These are phyloP conservation scores for Hirtodrosophila confusa DNA, from an alignment of 2,888 invertebrate genomes.

Conservation along the genomic window DNA sequence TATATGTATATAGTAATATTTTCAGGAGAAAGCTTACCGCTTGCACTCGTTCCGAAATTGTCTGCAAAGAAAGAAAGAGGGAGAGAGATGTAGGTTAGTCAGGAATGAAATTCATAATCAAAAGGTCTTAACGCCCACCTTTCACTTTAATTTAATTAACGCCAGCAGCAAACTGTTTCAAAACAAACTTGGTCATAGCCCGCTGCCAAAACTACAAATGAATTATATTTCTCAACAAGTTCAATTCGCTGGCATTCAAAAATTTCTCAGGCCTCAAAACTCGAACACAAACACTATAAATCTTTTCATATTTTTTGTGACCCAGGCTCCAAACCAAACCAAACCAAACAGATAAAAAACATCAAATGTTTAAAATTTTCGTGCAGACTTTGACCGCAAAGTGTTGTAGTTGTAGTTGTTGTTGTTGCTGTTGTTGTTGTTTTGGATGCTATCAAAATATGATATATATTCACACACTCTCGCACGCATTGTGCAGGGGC, in stretches of 20 bases:
- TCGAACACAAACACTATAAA: conserved; percentile 51
- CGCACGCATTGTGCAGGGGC: conserved; percentile 48
- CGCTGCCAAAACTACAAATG: conserved; percentile 21
- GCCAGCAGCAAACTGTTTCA: conserved; percentile 19
- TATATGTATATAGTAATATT: conserved; percentile 15
- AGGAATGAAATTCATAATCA: conserved; percentile 5
- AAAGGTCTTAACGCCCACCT: conserved; percentile 27
- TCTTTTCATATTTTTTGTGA: conserved; percentile 56
- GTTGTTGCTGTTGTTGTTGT: conserved; percentile 28
- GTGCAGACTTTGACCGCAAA: conserved; percentile 71
- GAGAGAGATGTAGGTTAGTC: conserved; percentile 37
- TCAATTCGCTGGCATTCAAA: conserved; percentile 34
- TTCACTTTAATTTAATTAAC: conserved; percentile 61
- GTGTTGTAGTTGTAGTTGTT: conserved; percentile 35
- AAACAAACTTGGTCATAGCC: conserved; percentile 16
- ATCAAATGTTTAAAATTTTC: conserved; percentile 64
- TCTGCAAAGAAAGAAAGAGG: conserved; percentile 67
- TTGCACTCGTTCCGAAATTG: conserved; percentile 83
- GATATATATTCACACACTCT: conserved; percentile 76
- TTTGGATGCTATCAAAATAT: conserved; percentile 68
- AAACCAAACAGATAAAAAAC: conserved; percentile 25
- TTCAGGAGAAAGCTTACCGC: conserved; percentile 72
- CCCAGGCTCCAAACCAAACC: conserved; percentile 31
- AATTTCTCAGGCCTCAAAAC: conserved; percentile 58
- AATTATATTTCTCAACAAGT: conserved; percentile 63